Evolutionary conservation across 2,113 vertebrate species (phyloP).

Genomic region (Speoplatyrhinus poulsoni): DNA sequence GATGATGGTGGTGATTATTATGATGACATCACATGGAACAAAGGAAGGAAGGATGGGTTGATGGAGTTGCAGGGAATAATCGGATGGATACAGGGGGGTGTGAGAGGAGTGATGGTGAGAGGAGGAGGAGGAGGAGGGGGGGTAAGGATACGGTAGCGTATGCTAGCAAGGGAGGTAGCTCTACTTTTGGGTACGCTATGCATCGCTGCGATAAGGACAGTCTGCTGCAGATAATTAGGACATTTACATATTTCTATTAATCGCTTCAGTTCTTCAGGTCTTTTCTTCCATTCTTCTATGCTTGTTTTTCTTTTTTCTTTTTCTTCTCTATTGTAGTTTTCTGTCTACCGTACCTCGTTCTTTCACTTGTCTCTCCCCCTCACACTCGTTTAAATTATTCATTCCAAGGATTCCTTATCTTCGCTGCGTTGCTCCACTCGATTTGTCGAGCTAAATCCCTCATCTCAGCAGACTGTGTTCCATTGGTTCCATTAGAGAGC

Average conservation of each 20-base stretch:
- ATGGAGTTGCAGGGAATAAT: constrained; percentile 24
- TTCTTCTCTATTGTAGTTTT: constrained; percentile 16
- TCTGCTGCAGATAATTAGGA: constrained; percentile 33
- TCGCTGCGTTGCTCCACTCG: constrained; percentile 33
- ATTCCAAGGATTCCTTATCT: constrained; percentile 65
- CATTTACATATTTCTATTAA: too few species aligned
- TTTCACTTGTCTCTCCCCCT: constrained; percentile 18
- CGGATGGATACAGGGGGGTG: constrained; percentile 8
- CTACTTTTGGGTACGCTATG: background rate
- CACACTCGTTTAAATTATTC: constrained; percentile 62
- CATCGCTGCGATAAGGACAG: constrained; percentile 23
- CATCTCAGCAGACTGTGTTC: constrained; percentile 34
- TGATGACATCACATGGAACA: constrained; percentile 34
- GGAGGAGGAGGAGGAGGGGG: too few species aligned
- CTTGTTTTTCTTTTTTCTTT: constrained; percentile 19
- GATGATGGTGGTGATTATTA: constrained; percentile 11
- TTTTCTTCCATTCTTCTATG: constrained; percentile 8
- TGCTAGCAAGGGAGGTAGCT: constrained; percentile 9
- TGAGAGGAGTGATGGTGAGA: background rate
- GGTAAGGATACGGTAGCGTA: constrained; percentile 4
- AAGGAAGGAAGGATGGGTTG: constrained; percentile 37
- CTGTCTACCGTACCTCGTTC: background rate
- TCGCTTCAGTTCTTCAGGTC: background rate
- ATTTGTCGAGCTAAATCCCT: constrained; percentile 62
- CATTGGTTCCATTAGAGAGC: constrained; percentile 36